Percentiles rank a stretch among this genome's conserved stretches.
phyloP scores from a whole-genome alignment of 2,888 invertebrate species.

The Agriopis marginaria region DNA sequence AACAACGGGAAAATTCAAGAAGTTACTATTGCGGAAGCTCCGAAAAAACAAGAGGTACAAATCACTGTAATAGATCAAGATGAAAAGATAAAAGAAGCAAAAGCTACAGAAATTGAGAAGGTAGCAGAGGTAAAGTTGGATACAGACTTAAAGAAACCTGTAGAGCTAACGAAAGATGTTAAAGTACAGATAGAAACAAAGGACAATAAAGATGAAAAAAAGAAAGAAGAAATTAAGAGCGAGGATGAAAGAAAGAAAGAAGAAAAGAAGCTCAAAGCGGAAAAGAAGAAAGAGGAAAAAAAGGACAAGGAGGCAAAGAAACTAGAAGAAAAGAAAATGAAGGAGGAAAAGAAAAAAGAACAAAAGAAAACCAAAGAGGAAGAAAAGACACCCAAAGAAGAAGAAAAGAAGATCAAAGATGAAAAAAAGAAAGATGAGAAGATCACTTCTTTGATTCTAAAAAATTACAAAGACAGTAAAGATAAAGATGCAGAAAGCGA shows the following conservation, averaged over 20 bases:
- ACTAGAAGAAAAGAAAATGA: constrained; percentile 13
- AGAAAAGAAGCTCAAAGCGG: constrained; percentile 24
- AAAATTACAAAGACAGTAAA: constrained; percentile 5
- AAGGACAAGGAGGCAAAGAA: constrained; percentile 20
- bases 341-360: constrained; percentile 27
- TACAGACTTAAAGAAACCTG: neutral
- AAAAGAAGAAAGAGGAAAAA: constrained; percentile 19
- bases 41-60: constrained; percentile 22
- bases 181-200: constrained; percentile 10
- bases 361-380: neutral
- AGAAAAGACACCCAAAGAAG: constrained; percentile 13
- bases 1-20: constrained; percentile 23
- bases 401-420: constrained; percentile 16
- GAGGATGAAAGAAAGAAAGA: constrained; percentile 23
- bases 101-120: constrained; percentile 4
- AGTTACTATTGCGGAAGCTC: constrained; percentile 26
- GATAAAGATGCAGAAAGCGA: constrained; percentile 9
- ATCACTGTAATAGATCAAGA: constrained; percentile 11
- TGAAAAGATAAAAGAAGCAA: constrained; percentile 1
- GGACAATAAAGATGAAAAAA: constrained; percentile 14
- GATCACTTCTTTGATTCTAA: constrained; percentile 7
- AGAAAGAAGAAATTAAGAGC: constrained; percentile 2
- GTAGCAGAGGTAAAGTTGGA: neutral
- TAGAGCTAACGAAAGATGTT: neutral
- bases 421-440: constrained; percentile 17